Evolutionary conservation across 2,888 invertebrate genomes (phyloP), one percentile per base, ranked within the genome.

Genomic region (Tinea trinotella): DNA sequence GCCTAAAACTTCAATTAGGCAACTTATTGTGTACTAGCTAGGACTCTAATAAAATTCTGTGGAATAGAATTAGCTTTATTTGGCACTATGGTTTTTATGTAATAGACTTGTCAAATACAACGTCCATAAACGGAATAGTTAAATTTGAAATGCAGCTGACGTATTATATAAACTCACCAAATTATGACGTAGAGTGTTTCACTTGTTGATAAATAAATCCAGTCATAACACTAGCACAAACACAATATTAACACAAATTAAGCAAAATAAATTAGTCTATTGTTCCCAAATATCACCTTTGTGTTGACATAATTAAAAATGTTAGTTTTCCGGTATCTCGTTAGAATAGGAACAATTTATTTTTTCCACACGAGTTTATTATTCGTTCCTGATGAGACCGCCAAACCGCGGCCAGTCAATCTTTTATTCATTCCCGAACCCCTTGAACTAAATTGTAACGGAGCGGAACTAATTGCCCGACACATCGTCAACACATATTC

Each of bases 391-490:
- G 63, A 70, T 64, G 70, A 62, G 63, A 68, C 62, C 70, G 71
- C 70, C 67, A 73, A 73, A 72, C 66, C 63, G 68, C 68, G 62
- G 62, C 62, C 36, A 30, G 22, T n/a, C 10, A 46, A 67, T 71
- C 74, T 77, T 76, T 81, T 76, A 77, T 74, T 76, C 77, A 79
- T 78, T 64, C 68, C 74, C 68, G 67, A 68, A 68, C 74, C 77
- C 80, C 77, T 76, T 67, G 67, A 66, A 70, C 64, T 67, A 67
- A 76, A 73, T 70, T 67, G 62, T 68, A 76, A 76, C 75, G 68
- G 67, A 70, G 70, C 79, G 74, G 69, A 67, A 73, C 80, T 78
- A 83, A 84, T 83, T 75, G 76, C 64, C 64, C 72, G 13, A 50
- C 20, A 68, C 83, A 83, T 83, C 71, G 78, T 83, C 76, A 76